These are phyloP conservation scores for Kradibia gibbosae DNA, from an alignment of 1,140 invertebrate species.

Conservation along the genomic window DNA sequence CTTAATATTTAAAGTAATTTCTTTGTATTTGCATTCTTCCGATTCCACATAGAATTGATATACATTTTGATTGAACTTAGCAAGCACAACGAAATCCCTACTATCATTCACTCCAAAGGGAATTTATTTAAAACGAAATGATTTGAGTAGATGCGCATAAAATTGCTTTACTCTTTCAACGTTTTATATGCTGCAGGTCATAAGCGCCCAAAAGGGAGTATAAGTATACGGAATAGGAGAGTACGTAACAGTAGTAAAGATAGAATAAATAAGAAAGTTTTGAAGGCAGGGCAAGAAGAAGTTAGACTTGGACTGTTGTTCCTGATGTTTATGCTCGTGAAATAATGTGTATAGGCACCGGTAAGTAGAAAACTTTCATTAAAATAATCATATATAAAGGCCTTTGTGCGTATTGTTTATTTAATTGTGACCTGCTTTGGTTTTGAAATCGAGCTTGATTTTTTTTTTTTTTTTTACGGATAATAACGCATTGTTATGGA, in stretches of 20 bases:
- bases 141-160: conserved; percentile 1
- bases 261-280: conserved; percentile 10
- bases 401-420: background rate
- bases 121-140: conserved; percentile 25
- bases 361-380: background rate
- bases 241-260: conserved; percentile 8
- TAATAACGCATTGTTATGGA: too few species aligned
- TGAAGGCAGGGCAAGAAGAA: background rate
- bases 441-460: background rate
- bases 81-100: background rate
- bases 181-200: background rate
- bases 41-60: background rate
- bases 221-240: background rate
- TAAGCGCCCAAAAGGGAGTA: background rate
- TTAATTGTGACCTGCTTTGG: background rate
- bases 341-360: background rate
- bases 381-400: background rate
- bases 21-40: background rate
- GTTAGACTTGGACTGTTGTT: background rate
- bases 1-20: background rate
- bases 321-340: conserved; percentile 1
- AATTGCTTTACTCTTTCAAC: conserved; percentile 8
- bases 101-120: background rate
- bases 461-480: too few species aligned
- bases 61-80: background rate